These are phyloP conservation scores for Yponomeuta cagnagella DNA, from an alignment of 2,888 invertebrate genomes.

Conservation along the genomic window DNA sequence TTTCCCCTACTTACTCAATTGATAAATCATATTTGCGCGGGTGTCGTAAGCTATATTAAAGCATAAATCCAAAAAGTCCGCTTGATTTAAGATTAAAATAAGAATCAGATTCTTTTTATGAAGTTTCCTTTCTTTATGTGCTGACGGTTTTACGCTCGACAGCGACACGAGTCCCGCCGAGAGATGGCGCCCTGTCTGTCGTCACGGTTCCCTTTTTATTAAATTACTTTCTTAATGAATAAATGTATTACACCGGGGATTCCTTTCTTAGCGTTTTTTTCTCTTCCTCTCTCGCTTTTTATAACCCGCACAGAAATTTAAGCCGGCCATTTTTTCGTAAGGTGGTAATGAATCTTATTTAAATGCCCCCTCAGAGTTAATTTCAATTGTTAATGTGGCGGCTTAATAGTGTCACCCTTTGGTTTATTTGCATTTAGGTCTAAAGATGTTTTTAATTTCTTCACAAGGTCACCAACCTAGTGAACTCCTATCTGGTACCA, in stretches of 20 bases:
- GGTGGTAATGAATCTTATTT: constrained; percentile 56
- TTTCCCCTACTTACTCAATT: too few species aligned
- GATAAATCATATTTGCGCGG: too few species aligned
- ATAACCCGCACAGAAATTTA: constrained; percentile 51
- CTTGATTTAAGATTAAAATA: too few species aligned
- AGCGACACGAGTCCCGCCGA: constrained; percentile 30
- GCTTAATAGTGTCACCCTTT: constrained; percentile 4
- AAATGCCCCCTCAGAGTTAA: constrained; percentile 41
- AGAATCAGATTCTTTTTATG: too few species aligned
- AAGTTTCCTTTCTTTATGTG: too few species aligned
- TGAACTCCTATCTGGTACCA: background rate
- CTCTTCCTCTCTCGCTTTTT: constrained; percentile 40
- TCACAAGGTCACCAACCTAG: background rate
- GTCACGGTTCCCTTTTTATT: constrained; percentile 42
- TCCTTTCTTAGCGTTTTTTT: constrained; percentile 45
- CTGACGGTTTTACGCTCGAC: too few species aligned
- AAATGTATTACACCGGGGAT: constrained; percentile 63
- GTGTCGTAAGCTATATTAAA: too few species aligned
- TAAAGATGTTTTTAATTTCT: background rate
- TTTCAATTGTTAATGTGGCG: constrained; percentile 49
- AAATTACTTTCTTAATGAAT: constrained; percentile 64
- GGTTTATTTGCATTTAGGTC: background rate
- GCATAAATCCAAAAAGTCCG: too few species aligned
- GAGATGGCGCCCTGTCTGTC: constrained; percentile 32
- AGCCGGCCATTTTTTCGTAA: constrained; percentile 46